Percentiles rank a stretch among this genome's conserved stretches.
These are phyloP conservation scores for Periophthalmus modestus DNA, from an alignment of 2,113 vertebrate species.

Conservation along the genomic window DNA sequence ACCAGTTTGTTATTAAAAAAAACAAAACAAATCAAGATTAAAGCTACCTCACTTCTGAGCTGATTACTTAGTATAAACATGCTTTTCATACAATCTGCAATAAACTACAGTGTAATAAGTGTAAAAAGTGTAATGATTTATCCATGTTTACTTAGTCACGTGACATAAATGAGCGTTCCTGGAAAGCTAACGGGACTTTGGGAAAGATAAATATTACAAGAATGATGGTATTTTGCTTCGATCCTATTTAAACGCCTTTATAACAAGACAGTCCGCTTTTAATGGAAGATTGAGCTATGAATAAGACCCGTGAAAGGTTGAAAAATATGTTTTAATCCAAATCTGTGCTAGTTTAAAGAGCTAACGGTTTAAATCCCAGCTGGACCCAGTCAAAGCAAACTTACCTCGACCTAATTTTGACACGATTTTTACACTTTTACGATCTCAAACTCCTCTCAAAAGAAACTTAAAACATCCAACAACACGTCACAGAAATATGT, in stretches of 20 bases:
- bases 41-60: too few relatives aligned
- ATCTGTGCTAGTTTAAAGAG: conserved; percentile 48
- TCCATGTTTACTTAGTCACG: too few relatives aligned
- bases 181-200: not conserved
- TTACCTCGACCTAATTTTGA: conserved; percentile 25
- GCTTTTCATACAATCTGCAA: too few relatives aligned
- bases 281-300: not conserved
- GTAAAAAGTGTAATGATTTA: too few relatives aligned
- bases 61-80: too few relatives aligned
- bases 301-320: not conserved
- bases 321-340: conserved; percentile 5
- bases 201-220: not conserved
- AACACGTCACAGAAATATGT: not conserved
- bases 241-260: not conserved
- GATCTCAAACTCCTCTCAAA: not conserved
- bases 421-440: not conserved
- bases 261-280: not conserved
- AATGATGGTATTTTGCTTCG: not conserved
- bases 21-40: too few relatives aligned
- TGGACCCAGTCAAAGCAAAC: conserved; percentile 5
- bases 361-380: conserved; percentile 65
- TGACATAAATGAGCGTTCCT: too few relatives aligned
- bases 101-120: too few relatives aligned
- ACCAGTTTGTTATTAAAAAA: too few relatives aligned
- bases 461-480: not conserved